Conservation (phyloP, 2,113 vertebrate genomes). For the Channa maculata region DNA sequence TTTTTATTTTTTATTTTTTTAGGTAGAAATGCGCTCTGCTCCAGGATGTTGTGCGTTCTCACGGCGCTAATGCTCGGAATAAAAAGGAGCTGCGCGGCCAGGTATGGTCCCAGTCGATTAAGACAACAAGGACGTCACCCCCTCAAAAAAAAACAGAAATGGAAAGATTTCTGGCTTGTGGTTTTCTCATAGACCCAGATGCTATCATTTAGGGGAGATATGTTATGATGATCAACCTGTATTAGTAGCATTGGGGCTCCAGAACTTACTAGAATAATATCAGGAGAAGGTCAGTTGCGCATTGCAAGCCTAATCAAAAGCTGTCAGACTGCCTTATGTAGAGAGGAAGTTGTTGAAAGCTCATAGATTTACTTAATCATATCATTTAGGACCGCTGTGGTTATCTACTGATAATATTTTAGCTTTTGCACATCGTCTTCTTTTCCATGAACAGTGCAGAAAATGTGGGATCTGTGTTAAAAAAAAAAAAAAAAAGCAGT, state of each 20-base stretch:
- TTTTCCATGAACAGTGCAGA: conserved; percentile 24
- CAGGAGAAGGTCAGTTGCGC: conserved; percentile 50
- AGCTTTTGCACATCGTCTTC: conserved; percentile 14
- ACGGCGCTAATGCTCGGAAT: conserved; percentile 25
- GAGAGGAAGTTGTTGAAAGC: conserved; percentile 12
- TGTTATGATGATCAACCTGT: conserved; percentile 13
- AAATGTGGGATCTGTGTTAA: conserved; percentile 49
- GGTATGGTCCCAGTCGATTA: background rate
- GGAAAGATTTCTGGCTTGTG: background rate
- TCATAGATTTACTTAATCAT: background rate
- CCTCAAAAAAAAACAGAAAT: background rate
- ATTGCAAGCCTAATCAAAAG: conserved; percentile 32
- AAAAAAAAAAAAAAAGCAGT: conserved; percentile 32
- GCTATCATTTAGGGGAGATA: conserved; percentile 12
- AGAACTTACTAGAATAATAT: conserved; percentile 47
- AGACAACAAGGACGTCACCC: conserved; percentile 8
- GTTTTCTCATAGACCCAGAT: conserved; percentile 17
- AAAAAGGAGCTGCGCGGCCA: conserved; percentile 8
- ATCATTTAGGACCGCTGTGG: background rate
- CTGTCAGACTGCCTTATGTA: background rate
- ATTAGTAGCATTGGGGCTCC: conserved; percentile 6
- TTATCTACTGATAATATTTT: conserved; percentile 41
- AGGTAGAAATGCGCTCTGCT: conserved; percentile 30
- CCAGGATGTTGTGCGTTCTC: conserved; percentile 31
- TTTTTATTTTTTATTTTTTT: no score